Base-by-base conservation (phyloP, 2,113 vertebrate species). In the Collichthys lucidus region DNA sequence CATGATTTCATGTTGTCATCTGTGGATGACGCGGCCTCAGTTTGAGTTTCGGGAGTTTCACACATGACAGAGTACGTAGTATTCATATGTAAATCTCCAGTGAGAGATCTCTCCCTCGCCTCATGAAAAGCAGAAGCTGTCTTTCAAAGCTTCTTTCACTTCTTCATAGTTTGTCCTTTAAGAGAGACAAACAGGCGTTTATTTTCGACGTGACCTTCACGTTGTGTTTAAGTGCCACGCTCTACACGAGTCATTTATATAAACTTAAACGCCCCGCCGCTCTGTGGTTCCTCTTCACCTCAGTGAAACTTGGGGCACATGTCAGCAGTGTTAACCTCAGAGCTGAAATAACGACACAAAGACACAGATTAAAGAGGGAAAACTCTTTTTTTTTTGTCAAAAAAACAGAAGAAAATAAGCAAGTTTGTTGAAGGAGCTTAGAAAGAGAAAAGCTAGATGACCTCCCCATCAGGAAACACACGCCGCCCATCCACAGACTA, bases 341-440 rank as follows among this genome's bases (percentile, higher is more conserved):
- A 47, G 55, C 31, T 62, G 7, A 72, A 85, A 86, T 40, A 87
- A 90, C 0, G 46, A 89, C 84, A 86, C 86, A 69, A 17, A 76
- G 69, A 89, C 86, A 80, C 26, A 22, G 4, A 31, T 31, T 44
- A 17, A 55, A 69, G 69, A 61, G 69, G 52, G 68, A 86, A 82
- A 76, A 42, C 62, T 69, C 46, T 40, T 64, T 83, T 76, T 44
- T 70, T 50, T 86, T 80, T 84, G 72, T 87, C 78, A 69, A 74
- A 91, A 91, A 92, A 79, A 56, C 80, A 86, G 88, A 92, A 84
- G 71, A 90, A 92, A 88, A 91, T 72, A 83, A 74, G 78, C 80
- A 84, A 35, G 31, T 83, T 90, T 88, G 11, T 78, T 49, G 42
- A 85, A 68, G 84, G 82, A 87, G 79, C 77, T 59, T 74, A 78